These are phyloP conservation scores for Siniperca chuatsi DNA, from an alignment of 2,113 vertebrate species.

Conservation along the genomic window DNA sequence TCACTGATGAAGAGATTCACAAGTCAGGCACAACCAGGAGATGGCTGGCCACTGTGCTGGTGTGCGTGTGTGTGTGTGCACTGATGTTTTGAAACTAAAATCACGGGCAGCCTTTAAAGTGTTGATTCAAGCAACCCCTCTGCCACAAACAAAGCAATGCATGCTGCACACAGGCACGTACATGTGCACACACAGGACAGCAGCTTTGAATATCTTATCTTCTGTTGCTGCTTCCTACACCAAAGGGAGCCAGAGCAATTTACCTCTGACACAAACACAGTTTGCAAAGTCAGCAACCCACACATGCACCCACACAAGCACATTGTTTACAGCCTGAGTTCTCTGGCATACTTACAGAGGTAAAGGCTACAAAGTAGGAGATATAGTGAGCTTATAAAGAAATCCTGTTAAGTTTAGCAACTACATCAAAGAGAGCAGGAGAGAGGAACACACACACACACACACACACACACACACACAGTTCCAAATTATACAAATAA, in stretches of 20 bases:
- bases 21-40: constrained; percentile 41
- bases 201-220: constrained; percentile 52
- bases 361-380: constrained; percentile 10
- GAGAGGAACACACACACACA: too few species aligned
- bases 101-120: constrained; percentile 12
- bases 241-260: constrained; percentile 40
- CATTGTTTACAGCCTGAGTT: constrained; percentile 34
- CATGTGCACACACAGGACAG: constrained; percentile 21
- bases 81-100: constrained; percentile 15
- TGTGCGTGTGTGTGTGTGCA: not conserved
- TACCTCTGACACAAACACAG: constrained; percentile 48
- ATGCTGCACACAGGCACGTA: not conserved
- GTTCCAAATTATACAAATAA: not conserved
- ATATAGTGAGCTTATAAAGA: constrained; percentile 4
- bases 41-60: not conserved
- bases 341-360: constrained; percentile 3
- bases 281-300: constrained; percentile 58
- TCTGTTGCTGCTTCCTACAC: constrained; percentile 37
- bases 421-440: not conserved
- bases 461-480: not conserved
- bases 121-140: constrained; percentile 29
- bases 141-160: constrained; percentile 38
- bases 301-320: constrained; percentile 20
- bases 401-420: constrained; percentile 1
- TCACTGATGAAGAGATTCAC: constrained; percentile 54